Conservation (phyloP, 2,888 invertebrate genomes). For the Xylota sylvarum region DNA sequence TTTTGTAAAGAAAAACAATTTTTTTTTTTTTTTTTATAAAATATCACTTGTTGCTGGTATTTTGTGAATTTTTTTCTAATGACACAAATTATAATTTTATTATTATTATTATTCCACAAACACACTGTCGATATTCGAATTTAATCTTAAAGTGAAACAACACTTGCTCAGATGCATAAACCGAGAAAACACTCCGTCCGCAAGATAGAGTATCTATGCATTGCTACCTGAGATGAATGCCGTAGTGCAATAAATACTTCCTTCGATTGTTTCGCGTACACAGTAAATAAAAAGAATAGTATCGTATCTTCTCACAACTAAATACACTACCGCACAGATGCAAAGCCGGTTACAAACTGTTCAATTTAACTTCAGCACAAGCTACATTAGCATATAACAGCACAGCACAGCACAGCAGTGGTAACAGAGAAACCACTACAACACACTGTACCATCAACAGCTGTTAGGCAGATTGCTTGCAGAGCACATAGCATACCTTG, state of each 20-base stretch:
- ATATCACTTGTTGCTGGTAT: slow-evolving; percentile 52
- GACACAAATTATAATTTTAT: slow-evolving; percentile 4
- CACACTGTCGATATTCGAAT: slow-evolving; percentile 14
- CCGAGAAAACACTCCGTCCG: slow-evolving; percentile 53
- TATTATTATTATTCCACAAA: neutral
- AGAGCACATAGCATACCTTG: neutral
- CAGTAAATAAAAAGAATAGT: neutral
- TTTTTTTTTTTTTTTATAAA: slow-evolving; percentile 15
- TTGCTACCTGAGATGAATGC: slow-evolving; percentile 40
- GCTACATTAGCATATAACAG: neutral
- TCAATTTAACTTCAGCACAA: slow-evolving; percentile 9
- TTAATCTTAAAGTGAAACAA: slow-evolving; percentile 10
- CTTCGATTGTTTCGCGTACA: slow-evolving; percentile 38
- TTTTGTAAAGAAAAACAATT: neutral
- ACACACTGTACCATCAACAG: neutral
- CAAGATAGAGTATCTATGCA: slow-evolving; percentile 54
- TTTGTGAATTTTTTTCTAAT: slow-evolving; percentile 2
- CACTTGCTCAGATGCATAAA: slow-evolving; percentile 39
- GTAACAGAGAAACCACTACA: neutral
- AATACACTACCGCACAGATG: slow-evolving; percentile 41
- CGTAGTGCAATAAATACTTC: slow-evolving; percentile 58
- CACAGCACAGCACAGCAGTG: slow-evolving; percentile 3
- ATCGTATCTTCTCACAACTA: neutral
- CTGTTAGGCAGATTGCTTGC: slow-evolving; percentile 2
- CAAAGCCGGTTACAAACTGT: slow-evolving; percentile 68